These are phyloP conservation scores for Limnodromus scolopaceus DNA, from an alignment of 2,797 vertebrate genomes.

Conservation along the genomic window DNA sequence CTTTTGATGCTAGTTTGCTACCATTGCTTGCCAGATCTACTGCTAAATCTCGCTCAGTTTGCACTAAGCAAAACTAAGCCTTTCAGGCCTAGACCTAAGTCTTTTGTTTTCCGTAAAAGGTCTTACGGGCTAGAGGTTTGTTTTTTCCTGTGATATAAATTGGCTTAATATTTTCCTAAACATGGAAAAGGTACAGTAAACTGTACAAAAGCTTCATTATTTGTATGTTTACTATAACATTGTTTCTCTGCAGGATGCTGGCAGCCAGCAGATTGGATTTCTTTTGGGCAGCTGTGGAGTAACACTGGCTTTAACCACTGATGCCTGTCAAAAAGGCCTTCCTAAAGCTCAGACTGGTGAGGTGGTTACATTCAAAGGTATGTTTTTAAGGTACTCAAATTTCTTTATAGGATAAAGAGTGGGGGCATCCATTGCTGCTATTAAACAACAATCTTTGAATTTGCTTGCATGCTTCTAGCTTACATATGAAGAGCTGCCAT, in stretches of 20 bases:
- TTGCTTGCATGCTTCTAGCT: background rate
- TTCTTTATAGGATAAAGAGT: background rate
- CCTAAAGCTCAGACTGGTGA: slow-evolving; percentile 96
- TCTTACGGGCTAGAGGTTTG: background rate
- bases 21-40: background rate
- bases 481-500: background rate
- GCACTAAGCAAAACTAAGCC: background rate
- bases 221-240: background rate
- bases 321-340: slow-evolving; percentile 95
- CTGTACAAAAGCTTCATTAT: background rate
- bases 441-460: background rate
- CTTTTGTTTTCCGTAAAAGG: background rate
- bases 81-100: background rate
- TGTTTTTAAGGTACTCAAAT: background rate
- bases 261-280: slow-evolving; percentile 96
- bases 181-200: background rate
- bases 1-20: background rate
- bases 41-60: background rate
- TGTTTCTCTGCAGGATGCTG: slow-evolving; percentile 85
- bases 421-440: background rate
- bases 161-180: background rate
- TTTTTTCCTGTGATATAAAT: background rate
- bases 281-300: slow-evolving; percentile 94
- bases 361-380: slow-evolving; percentile 95
- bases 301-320: slow-evolving; percentile 91